phyloP scores from a whole-genome alignment of 2,113 vertebrate genomes.

The Meleagris gallopavo region DNA sequence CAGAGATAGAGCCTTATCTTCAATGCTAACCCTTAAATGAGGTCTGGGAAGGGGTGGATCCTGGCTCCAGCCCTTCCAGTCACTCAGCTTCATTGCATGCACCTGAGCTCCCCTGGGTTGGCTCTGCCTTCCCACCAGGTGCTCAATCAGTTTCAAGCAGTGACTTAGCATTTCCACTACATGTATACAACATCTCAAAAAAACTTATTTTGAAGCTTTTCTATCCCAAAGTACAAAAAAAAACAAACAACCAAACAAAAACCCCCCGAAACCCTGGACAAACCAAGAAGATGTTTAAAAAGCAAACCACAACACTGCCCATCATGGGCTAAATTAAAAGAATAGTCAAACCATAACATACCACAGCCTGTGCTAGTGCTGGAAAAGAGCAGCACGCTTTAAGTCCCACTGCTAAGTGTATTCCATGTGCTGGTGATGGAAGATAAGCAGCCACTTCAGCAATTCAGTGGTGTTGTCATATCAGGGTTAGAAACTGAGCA shows the following conservation, averaged over 20 bases:
- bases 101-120: too few species aligned
- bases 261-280: background rate
- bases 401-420: background rate
- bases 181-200: background rate
- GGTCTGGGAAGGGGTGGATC: too few species aligned
- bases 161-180: background rate
- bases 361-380: background rate
- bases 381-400: background rate
- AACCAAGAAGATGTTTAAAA: background rate
- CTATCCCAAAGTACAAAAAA: background rate
- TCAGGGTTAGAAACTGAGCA: background rate
- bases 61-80: too few species aligned
- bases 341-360: background rate
- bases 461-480: background rate
- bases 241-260: background rate
- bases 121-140: too few species aligned
- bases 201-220: background rate
- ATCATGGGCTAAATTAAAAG: background rate
- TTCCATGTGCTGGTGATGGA: rapidly evolving
- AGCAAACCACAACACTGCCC: background rate
- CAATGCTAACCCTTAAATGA: too few species aligned
- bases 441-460: background rate
- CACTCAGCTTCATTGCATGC: too few species aligned
- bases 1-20: too few species aligned
- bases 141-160: too few species aligned